Evolutionary conservation across 2,113 vertebrate genomes (phyloP).

Genomic region (Suncus etruscus): DNA sequence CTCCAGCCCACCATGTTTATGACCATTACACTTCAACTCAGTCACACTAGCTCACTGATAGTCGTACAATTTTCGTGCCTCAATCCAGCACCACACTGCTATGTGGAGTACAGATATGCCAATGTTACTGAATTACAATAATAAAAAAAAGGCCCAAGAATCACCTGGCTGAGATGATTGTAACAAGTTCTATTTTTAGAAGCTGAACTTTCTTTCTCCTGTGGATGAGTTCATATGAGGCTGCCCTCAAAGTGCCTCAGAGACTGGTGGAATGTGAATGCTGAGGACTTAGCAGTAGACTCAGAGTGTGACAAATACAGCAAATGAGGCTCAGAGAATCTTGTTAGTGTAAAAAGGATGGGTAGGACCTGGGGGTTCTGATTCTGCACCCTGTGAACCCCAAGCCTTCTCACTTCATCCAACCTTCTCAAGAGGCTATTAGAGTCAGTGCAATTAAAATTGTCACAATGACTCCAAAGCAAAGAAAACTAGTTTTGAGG

Average conservation of each 20-base stretch:
- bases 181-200: not conserved
- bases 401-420: too few relatives aligned
- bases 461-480: too few relatives aligned
- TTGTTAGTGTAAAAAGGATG: not conserved
- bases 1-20: not conserved
- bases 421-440: not conserved
- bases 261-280: not conserved
- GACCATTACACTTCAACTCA: not conserved
- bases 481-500: too few relatives aligned
- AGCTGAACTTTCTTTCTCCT: not conserved
- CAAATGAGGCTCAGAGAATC: not conserved
- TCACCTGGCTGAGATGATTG: not conserved
- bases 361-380: not conserved
- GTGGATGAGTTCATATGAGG: not conserved
- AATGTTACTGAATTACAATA: not conserved
- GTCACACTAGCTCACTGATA: not conserved
- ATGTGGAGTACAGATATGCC: rapidly evolving
- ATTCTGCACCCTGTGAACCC: not conserved
- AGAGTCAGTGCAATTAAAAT: too few relatives aligned
- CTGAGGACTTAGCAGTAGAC: not conserved
- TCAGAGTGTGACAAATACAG: not conserved
- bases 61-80: not conserved
- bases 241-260: not conserved
- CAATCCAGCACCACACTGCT: not conserved
- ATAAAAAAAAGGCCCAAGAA: not conserved